These are phyloP conservation scores for Melanitta fusca DNA, from an alignment of 2,797 vertebrate species.

Conservation along the genomic window DNA sequence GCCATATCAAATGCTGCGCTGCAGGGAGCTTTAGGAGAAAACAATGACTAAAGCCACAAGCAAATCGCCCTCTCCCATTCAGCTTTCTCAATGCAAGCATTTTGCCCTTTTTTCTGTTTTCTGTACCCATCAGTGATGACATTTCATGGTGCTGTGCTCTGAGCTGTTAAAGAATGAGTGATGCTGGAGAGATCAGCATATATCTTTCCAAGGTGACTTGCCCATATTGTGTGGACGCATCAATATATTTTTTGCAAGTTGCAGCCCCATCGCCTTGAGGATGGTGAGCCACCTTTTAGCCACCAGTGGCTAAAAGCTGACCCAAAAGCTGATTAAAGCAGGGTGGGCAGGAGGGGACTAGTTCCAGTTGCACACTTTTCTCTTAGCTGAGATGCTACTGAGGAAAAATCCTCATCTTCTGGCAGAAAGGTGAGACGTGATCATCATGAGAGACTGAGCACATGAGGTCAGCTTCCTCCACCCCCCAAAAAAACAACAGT, in stretches of 20 bases:
- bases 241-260: accelerated
- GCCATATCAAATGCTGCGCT: background rate
- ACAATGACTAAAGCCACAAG: background rate
- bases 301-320: background rate
- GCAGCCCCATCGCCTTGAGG: background rate
- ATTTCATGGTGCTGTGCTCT: background rate
- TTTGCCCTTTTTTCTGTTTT: background rate
- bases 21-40: background rate
- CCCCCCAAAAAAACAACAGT: accelerated
- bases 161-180: accelerated
- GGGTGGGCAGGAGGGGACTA: background rate
- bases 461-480: background rate
- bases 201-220: background rate
- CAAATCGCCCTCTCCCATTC: background rate
- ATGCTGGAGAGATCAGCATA: background rate
- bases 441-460: background rate
- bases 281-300: background rate
- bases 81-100: background rate
- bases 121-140: accelerated
- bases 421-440: background rate
- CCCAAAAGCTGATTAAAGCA: background rate
- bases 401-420: background rate
- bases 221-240: accelerated
- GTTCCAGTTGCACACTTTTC: background rate
- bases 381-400: background rate